Evolutionary conservation across 2,113 vertebrate genomes (phyloP).

Genomic region (Heterochromis multidens): DNA sequence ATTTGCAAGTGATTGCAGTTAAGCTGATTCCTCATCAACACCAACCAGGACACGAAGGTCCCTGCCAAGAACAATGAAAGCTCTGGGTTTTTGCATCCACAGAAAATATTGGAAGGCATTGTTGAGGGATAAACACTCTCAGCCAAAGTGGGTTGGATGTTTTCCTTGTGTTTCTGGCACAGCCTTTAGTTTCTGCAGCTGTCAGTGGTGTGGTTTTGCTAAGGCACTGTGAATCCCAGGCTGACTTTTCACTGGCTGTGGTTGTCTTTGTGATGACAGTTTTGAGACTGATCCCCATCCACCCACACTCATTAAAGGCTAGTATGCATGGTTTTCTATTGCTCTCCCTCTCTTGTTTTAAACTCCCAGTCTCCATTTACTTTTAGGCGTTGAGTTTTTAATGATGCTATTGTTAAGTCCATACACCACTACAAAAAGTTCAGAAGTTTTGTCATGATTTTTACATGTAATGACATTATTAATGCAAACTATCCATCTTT

Average conservation of each 20-base stretch:
- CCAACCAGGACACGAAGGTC: conserved; percentile 43
- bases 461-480: conserved; percentile 1
- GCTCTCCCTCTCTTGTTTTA: background rate
- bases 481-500: conserved; percentile 13
- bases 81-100: conserved; percentile 61
- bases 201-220: conserved; percentile 58
- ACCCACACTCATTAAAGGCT: conserved; percentile 25
- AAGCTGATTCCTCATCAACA: conserved; percentile 64
- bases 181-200: conserved; percentile 59
- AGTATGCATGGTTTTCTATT: background rate
- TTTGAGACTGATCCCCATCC: conserved; percentile 44
- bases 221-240: conserved; percentile 45
- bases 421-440: background rate
- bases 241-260: conserved; percentile 48
- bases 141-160: conserved; percentile 68
- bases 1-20: conserved; percentile 63
- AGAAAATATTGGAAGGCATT: conserved; percentile 71
- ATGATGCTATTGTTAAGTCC: background rate
- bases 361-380: background rate
- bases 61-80: conserved; percentile 72
- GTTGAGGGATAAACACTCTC: conserved; percentile 69
- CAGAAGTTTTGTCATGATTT: background rate
- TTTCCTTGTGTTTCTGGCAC: conserved; percentile 66
- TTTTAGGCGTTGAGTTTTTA: background rate
- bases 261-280: conserved; percentile 55